These are phyloP conservation scores for Hippotragus niger DNA, from an alignment of 2,113 vertebrate genomes.

Conservation along the genomic window DNA sequence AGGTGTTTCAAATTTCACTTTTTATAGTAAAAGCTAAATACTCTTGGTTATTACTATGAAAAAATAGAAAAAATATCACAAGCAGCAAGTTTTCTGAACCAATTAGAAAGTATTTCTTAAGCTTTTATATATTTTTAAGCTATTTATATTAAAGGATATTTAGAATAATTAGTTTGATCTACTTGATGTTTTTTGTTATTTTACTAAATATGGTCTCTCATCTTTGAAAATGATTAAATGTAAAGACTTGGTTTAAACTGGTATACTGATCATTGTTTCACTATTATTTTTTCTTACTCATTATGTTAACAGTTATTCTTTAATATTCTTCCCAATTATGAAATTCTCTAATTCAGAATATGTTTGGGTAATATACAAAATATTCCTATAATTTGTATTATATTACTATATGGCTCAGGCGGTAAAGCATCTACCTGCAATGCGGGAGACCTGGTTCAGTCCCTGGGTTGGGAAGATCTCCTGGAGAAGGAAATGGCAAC, in stretches of 20 bases:
- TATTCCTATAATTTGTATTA: background rate
- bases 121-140: background rate
- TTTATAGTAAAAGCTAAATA: slow-evolving; percentile 11
- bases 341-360: background rate
- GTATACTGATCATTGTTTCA: background rate
- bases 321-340: background rate
- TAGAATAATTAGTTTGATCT: background rate
- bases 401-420: background rate
- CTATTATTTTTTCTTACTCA: background rate
- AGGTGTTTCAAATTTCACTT: background rate
- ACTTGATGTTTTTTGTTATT: background rate
- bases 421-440: no score
- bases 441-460: no score
- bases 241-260: background rate
- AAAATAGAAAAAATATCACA: slow-evolving; percentile 19
- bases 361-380: background rate
- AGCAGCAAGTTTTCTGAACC: slow-evolving; percentile 10
- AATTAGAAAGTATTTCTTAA: background rate
- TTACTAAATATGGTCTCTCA: background rate
- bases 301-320: background rate
- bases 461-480: no score
- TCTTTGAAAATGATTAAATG: background rate
- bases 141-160: background rate
- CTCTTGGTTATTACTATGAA: slow-evolving; percentile 24
- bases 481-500: no score